Percentiles rank a stretch among this genome's conserved stretches.
Evolutionary conservation across 2,113 vertebrate genomes (phyloP).

Genomic region (Silurus meridionalis): DNA sequence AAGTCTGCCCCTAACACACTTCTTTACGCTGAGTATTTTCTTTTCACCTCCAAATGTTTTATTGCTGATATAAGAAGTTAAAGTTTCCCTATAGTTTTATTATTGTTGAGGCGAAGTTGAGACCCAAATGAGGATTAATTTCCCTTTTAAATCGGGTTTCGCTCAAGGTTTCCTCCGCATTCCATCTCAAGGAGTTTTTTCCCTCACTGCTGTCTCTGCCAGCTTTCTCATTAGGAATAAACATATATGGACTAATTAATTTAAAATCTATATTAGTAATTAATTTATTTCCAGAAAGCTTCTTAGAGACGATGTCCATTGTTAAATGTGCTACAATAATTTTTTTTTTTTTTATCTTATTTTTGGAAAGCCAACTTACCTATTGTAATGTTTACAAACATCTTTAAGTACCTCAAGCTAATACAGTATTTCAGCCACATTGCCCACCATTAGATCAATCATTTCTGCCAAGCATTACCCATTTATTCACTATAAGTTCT

Average conservation of each 20-base stretch:
- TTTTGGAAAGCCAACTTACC: not conserved
- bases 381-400: not conserved
- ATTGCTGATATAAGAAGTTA: not conserved
- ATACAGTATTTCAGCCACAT: not conserved
- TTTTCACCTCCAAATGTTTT: not conserved
- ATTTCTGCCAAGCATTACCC: not conserved
- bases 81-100: not conserved
- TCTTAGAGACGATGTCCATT: too few species aligned
- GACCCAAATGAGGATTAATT: too few species aligned
- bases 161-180: too few species aligned
- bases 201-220: too few species aligned
- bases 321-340: too few species aligned
- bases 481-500: not conserved
- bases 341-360: not conserved
- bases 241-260: too few species aligned
- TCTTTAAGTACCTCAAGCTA: not conserved
- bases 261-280: too few species aligned
- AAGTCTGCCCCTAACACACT: not conserved
- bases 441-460: not conserved
- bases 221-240: too few species aligned
- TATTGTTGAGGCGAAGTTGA: too few species aligned
- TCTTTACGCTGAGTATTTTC: not conserved
- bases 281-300: too few species aligned
- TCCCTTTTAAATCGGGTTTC: too few species aligned
- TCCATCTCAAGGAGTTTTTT: too few species aligned